These are phyloP conservation scores for Hucho hucho DNA, from an alignment of 2,113 vertebrate genomes.

Conservation along the genomic window DNA sequence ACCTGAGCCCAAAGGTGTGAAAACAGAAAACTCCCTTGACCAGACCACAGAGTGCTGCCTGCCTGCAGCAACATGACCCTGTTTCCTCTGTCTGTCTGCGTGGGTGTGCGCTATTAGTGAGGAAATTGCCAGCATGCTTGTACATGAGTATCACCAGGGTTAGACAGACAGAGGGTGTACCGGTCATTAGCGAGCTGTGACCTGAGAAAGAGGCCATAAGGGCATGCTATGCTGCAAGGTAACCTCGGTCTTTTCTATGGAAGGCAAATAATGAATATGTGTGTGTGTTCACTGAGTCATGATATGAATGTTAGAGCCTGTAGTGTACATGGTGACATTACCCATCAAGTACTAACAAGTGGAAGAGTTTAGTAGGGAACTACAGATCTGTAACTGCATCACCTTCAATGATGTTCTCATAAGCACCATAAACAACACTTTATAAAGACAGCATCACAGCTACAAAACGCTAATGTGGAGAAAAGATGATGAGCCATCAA, in stretches of 20 bases:
- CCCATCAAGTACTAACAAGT: neutral
- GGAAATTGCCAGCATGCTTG: neutral
- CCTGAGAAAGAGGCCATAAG: neutral
- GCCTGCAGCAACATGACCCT: constrained; percentile 10
- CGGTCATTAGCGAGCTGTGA: neutral
- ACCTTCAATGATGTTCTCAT: neutral
- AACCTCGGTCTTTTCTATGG: neutral
- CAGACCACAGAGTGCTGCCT: constrained; percentile 1
- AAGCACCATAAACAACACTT: neutral
- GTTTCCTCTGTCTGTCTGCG: neutral
- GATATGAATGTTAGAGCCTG: neutral
- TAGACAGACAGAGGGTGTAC: neutral
- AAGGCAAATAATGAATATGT: neutral
- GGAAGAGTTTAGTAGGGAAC: neutral
- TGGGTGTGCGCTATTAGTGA: neutral
- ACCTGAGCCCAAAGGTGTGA: constrained; percentile 31
- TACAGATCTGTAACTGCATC: neutral
- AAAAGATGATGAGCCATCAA: neutral
- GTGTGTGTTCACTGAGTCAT: neutral
- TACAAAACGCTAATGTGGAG: neutral
- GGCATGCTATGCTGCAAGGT: neutral
- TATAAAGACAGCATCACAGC: neutral
- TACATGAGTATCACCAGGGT: neutral
- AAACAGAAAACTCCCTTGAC: constrained; percentile 15
- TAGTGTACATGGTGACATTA: neutral